A percentile compares a stretch with the other conserved stretches of the same genome.
Conservation (phyloP, 2,113 vertebrate genomes). For the Malurus alboscapulatus region DNA sequence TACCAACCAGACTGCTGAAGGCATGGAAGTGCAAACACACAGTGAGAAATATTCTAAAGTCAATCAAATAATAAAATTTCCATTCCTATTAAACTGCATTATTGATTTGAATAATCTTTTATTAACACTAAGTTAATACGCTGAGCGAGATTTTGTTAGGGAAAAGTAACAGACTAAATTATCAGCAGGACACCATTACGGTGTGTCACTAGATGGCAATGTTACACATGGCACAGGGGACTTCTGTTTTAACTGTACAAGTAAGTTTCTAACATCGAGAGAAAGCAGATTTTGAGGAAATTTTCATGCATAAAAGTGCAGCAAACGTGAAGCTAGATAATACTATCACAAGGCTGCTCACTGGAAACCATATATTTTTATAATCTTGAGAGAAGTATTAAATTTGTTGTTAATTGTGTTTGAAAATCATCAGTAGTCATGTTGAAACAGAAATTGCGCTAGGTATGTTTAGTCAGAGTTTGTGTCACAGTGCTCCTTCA, state of each 20-base stretch:
- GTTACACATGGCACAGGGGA: neutral
- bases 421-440: neutral
- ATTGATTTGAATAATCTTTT: neutral
- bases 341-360: neutral
- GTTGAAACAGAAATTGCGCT: neutral
- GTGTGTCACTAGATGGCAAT: slow-evolving; percentile 43
- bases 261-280: neutral
- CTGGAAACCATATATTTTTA: fast-evolving
- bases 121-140: neutral
- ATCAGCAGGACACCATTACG: neutral
- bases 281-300: neutral
- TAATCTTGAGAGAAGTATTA: neutral
- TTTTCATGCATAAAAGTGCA: neutral
- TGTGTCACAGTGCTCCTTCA: neutral
- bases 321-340: neutral
- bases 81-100: neutral
- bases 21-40: neutral
- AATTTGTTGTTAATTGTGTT: neutral
- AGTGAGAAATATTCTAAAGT: neutral
- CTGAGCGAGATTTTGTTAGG: neutral
- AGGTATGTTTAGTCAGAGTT: neutral
- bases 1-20: neutral
- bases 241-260: neutral
- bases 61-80: neutral
- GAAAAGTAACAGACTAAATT: neutral